Conservation (phyloP, 2,888 invertebrate species). For the Zaprionus obscuricornis region DNA sequence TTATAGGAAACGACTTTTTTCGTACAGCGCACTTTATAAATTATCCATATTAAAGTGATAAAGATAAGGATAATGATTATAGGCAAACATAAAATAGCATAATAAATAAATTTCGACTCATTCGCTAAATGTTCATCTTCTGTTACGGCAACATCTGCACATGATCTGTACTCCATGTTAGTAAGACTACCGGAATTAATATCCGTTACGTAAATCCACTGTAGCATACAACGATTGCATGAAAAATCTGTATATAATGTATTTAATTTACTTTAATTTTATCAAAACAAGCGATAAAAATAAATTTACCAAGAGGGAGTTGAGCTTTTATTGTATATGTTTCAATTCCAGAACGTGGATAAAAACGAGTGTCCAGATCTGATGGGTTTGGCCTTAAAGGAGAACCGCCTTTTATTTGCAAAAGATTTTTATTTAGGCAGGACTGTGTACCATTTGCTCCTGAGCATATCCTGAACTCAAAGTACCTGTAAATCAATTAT, state of each 20-base stretch:
- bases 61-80: too few species aligned
- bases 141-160: too few species aligned
- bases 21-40: too few species aligned
- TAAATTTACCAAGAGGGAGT: too few species aligned
- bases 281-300: not conserved
- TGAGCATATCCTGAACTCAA: conserved; percentile 92
- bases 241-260: conserved; percentile 84
- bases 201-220: conserved; percentile 94
- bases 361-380: conserved; percentile 86
- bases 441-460: conserved; percentile 89
- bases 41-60: too few species aligned
- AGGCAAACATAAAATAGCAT: too few species aligned
- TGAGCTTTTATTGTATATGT: conserved; percentile 90
- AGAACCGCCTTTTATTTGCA: conserved; percentile 84
- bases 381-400: conserved; percentile 82
- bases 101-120: too few species aligned
- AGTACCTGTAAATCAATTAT: conserved; percentile 84
- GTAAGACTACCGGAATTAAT: conserved; percentile 94
- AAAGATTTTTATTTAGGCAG: conserved; percentile 89
- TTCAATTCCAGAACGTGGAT: conserved; percentile 89
- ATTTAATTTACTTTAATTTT: too few species aligned
- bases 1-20: too few species aligned
- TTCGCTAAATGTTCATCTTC: too few species aligned
- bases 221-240: conserved; percentile 91
- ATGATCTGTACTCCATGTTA: too few species aligned